phyloP scores from a whole-genome alignment of 2,797 vertebrate genomes.

The Pseudotriccus pelzelni region DNA sequence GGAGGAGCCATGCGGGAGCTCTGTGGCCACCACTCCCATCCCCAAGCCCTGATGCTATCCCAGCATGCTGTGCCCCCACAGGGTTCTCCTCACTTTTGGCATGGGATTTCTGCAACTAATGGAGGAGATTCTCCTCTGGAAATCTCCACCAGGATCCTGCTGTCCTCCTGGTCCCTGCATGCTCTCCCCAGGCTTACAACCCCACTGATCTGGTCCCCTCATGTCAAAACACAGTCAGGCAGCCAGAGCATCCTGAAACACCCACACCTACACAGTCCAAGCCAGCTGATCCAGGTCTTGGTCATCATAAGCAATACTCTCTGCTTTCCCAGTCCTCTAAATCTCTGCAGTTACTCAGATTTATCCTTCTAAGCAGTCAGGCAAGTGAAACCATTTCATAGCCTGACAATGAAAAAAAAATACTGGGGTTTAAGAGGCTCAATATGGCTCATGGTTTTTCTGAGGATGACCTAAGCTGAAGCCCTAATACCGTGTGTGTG shows the following conservation, averaged over 20 bases:
- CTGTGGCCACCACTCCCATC: not conserved
- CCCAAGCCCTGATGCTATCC: not conserved
- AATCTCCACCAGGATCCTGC: not conserved
- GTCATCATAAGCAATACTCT: not conserved
- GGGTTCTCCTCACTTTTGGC: accelerated
- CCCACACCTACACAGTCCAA: not conserved
- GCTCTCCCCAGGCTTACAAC: not conserved
- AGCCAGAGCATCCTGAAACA: not conserved
- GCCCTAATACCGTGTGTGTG: not conserved
- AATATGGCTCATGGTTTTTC: not conserved
- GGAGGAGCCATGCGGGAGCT: not conserved
- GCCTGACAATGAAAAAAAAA: not conserved
- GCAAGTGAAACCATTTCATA: not conserved
- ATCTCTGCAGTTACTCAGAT: not conserved
- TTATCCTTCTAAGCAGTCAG: not conserved
- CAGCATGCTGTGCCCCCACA: accelerated
- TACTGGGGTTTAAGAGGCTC: not conserved
- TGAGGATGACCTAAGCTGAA: not conserved
- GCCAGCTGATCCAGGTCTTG: not conserved
- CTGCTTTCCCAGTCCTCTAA: not conserved
- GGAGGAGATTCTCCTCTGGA: not conserved
- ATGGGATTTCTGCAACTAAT: not conserved
- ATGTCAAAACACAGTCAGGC: not conserved
- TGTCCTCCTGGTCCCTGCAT: not conserved
- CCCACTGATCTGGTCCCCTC: accelerated